A percentile compares a stretch with the other conserved stretches of the same genome.
Evolutionary conservation across 2,888 invertebrate species (phyloP).

Genomic region (Zygothrica quintamaculata): DNA sequence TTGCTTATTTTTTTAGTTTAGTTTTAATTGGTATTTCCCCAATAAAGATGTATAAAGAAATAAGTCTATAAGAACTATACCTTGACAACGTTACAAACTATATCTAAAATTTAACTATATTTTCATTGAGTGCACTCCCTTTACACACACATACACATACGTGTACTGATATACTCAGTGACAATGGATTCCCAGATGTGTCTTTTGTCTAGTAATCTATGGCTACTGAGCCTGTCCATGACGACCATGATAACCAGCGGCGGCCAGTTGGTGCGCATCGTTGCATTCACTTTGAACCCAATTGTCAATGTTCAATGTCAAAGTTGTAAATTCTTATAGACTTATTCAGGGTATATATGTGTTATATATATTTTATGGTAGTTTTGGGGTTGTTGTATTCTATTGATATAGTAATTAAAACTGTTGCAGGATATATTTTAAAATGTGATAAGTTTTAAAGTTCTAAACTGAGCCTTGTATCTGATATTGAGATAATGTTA

Average conservation of each 20-base stretch:
- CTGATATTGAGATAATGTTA: background rate
- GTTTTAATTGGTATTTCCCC: background rate
- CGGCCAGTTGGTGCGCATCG: conserved; percentile 46
- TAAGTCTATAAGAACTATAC: too few relatives aligned
- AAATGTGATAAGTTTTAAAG: too few relatives aligned
- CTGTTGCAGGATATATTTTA: too few relatives aligned
- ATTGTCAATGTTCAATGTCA: conserved; percentile 63
- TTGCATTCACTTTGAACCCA: conserved; percentile 43
- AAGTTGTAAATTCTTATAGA: conserved; percentile 46
- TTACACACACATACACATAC: conserved; percentile 14
- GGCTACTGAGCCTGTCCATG: conserved; percentile 28
- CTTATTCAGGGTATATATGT: background rate
- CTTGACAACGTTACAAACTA: too few relatives aligned
- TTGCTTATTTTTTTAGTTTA: background rate
- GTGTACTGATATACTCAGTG: conserved; percentile 16
- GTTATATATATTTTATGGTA: background rate
- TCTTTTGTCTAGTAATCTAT: conserved; percentile 64
- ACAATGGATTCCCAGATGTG: conserved; percentile 49
- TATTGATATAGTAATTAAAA: too few relatives aligned
- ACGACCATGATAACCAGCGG: conserved; percentile 16
- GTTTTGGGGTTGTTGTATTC: too few relatives aligned
- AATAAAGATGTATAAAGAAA: too few relatives aligned
- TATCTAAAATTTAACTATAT: too few relatives aligned
- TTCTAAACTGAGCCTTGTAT: too few relatives aligned
- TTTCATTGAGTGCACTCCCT: conserved; percentile 21